Evolutionary conservation across 1,140 invertebrate genomes (phyloP), one percentile per base, ranked within the genome.

Genomic region (Hesperophylax magnus): DNA sequence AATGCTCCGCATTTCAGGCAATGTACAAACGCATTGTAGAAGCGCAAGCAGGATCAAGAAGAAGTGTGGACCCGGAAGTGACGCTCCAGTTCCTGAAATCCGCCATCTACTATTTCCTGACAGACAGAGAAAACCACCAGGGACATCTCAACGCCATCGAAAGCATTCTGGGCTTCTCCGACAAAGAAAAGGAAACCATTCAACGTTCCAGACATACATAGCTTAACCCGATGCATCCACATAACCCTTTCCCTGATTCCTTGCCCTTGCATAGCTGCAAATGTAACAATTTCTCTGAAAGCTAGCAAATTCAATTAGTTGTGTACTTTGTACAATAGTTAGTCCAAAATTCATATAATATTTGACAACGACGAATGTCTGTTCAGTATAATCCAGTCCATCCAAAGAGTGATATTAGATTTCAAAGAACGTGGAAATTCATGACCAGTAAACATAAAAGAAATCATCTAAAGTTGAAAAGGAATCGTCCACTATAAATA

Each of bases 31-130:
- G 94, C 83, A 91, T 96, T 85, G 89, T 96, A 83, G 94, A 96
- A 88, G 92, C 93, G 52, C 88, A 88, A 85, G 89, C 88, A 83
- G 92, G 91, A 85, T 92, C 85, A 84, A 92, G 92, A 85, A 92
- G 90, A 84, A 91, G 91, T 82, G 92, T 96, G 58, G 96, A 97
- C 90, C 94, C 96, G 58, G 95, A 96, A 89, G 94, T 96, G 80
- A 97, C 95, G 8, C 88, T 97, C 84, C 95, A 96, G 86, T 97
- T 97, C 88, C 91, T 97, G 74, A 97, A 96, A 88, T 96, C 95
- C 77, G 95, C 96, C n/a, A 92, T 97, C 84, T 97, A 96, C 86
- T 97, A 97, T 86, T 97, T 97, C 86, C 90, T 97, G 60, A 97
- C 95, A 0, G 95, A 97, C 86, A 94, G 94, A 83, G 95, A 96